Conservation (phyloP, 2,797 vertebrate species). For the Falco novaeseelandiae region DNA sequence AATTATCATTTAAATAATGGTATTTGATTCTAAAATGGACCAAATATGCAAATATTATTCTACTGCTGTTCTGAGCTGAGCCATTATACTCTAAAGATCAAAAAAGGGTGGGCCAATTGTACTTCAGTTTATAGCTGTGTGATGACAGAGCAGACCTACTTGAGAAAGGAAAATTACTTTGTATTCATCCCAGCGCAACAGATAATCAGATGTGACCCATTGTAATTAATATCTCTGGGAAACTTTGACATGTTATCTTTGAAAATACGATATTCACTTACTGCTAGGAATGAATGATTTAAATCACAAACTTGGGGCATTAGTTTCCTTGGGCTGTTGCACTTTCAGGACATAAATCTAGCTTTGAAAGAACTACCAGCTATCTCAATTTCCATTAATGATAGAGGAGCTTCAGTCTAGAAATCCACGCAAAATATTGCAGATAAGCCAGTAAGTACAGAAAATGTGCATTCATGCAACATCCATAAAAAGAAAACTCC, state of each 20-base stretch:
- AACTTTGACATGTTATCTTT: not conserved
- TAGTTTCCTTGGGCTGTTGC: not conserved
- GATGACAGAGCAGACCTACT: not conserved
- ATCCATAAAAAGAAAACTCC: not conserved
- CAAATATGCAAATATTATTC: constrained; percentile 27
- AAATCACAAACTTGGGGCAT: not conserved
- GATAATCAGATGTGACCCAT: not conserved
- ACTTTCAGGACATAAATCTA: not conserved
- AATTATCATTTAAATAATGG: constrained; percentile 40
- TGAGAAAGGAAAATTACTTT: not conserved
- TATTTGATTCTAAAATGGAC: constrained; percentile 22
- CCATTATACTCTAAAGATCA: not conserved
- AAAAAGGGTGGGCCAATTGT: not conserved
- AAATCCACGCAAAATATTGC: not conserved
- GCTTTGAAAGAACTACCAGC: not conserved
- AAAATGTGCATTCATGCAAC: not conserved
- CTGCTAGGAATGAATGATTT: not conserved
- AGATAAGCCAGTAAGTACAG: not conserved
- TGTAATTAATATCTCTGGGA: constrained; percentile 28
- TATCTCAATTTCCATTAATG: constrained; percentile 7
- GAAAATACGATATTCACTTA: constrained; percentile 29
- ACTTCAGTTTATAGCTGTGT: not conserved
- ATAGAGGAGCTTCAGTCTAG: not conserved
- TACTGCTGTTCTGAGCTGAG: not conserved
- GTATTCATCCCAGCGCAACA: not conserved